phyloP scores from a whole-genome alignment of 2,113 vertebrate species.

The Scomber japonicus region DNA sequence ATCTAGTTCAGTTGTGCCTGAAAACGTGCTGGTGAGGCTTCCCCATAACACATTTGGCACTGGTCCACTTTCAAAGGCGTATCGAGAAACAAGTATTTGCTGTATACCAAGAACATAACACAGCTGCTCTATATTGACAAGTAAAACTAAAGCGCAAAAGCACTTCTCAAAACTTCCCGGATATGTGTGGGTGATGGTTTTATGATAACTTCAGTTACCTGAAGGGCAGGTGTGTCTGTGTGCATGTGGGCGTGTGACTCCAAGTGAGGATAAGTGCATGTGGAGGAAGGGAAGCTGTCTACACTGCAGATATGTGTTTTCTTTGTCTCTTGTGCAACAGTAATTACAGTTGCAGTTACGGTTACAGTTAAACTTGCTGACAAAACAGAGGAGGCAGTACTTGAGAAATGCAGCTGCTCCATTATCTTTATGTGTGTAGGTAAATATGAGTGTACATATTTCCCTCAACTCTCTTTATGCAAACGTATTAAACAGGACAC shows the following conservation, averaged over 20 bases:
- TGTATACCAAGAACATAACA: neutral
- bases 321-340: conserved; percentile 72
- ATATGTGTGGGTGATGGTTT: neutral
- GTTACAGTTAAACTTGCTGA: conserved; percentile 73
- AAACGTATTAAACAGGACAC: neutral
- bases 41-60: conserved; percentile 12
- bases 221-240: conserved; percentile 61
- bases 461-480: neutral
- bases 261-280: conserved; percentile 24
- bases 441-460: conserved; percentile 18
- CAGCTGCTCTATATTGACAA: neutral
- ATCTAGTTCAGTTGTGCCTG: conserved; percentile 10
- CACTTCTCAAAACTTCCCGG: neutral
- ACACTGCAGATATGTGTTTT: conserved; percentile 44
- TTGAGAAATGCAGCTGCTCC: conserved; percentile 78
- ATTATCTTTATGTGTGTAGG: conserved; percentile 51
- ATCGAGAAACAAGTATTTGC: neutral
- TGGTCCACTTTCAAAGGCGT: neutral
- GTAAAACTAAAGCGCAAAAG: neutral
- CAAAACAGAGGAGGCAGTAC: conserved; percentile 69
- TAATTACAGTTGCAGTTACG: conserved; percentile 69
- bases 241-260: conserved; percentile 14
- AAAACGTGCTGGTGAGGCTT: neutral
- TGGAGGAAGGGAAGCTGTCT: conserved; percentile 44
- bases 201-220: conserved; percentile 51